Evolutionary conservation across 1,140 invertebrate genomes (phyloP), one percentile per base, ranked within the genome.

Genomic region (Cylas formicarius): DNA sequence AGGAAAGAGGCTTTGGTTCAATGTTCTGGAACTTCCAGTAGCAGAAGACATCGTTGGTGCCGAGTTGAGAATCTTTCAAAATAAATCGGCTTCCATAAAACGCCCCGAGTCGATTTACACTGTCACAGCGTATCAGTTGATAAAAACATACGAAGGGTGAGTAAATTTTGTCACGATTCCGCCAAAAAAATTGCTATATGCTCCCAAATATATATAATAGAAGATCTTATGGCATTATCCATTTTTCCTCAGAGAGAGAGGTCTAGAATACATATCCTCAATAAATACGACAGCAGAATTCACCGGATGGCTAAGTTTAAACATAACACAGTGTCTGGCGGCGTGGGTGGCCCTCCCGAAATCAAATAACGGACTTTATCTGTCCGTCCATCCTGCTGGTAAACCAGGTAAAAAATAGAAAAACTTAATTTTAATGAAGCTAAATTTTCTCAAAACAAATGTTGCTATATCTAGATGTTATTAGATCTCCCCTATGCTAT

Each of bases 1-100:
- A 58, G 88, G 90, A 2, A 79, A 85, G 56, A 76, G 85, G 26
- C 77, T 94, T 10, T 95, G 86, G 86, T 97, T 97, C 65, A 88
- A 95, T 63, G 81, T 92, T 6, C 77, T 81, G 3, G 87, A 93
- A 58, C 80, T 93, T 5, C 79, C 86, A 2, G 63, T 72, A 3
- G 81, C 81, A 40, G 85, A 91, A 55, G 77, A 76, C 5, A 76
- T 94, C 13, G 78, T 92, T 19, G 81, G 82, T 31, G 88, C 89
- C 1, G 90, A 95, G 66, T 66, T 96, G 9, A 72, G 88, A 24
- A 68, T 96, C 1, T 93, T 84, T 63, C 82, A 88, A 51, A 76
- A 74, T 39, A 55, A 53, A 19, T 56, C 55, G 9, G 57, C 60
- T 53, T 57, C 53, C 24, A 54, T 45, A 5, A 54, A 60, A 37